Evolutionary conservation across 1,140 invertebrate genomes (phyloP).

Genomic region (Ceratoteleas bidentatus): DNA sequence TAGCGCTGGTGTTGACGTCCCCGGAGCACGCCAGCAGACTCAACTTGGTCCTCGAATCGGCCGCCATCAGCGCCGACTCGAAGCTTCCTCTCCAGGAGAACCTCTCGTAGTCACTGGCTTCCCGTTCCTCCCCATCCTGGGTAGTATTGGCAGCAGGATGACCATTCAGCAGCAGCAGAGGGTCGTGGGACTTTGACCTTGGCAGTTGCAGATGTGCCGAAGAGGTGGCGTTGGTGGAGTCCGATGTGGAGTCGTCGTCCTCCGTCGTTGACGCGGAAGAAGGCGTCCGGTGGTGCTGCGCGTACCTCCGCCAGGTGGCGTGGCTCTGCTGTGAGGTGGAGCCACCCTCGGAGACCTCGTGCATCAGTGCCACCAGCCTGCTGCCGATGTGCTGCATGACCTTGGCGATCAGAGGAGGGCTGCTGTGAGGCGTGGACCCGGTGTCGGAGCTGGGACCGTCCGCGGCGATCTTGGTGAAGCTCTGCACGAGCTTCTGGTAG

Average conservation of each 20-base stretch:
- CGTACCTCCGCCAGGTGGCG: slow-evolving; percentile 71
- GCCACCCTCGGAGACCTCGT: slow-evolving; percentile 91
- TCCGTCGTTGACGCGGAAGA: slow-evolving; percentile 88
- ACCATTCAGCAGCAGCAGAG: slow-evolving; percentile 84
- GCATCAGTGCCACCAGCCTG: slow-evolving; percentile 94
- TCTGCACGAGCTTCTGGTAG: slow-evolving; percentile 91
- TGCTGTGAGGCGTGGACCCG: slow-evolving; percentile 84
- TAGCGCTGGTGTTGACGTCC: slow-evolving; percentile 84
- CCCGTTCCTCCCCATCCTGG: slow-evolving; percentile 85
- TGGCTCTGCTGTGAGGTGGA: slow-evolving; percentile 79
- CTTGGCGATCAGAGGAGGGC: slow-evolving; percentile 93
- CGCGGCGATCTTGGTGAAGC: slow-evolving; percentile 87
- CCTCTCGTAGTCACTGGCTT: slow-evolving; percentile 92
- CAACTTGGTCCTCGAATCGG: slow-evolving; percentile 89
- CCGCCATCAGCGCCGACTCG: slow-evolving; percentile 91
- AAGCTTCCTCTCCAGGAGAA: slow-evolving; percentile 95
- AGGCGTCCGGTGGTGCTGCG: slow-evolving; percentile 82
- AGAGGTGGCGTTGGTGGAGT: slow-evolving; percentile 78
- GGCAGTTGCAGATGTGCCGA: slow-evolving; percentile 78
- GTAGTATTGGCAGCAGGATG: slow-evolving; percentile 77
- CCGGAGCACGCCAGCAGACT: slow-evolving; percentile 85
- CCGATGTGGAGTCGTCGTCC: slow-evolving; percentile 88
- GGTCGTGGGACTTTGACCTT: slow-evolving; percentile 89
- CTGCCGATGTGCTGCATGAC: slow-evolving; percentile 96
- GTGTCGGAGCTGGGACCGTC: slow-evolving; percentile 78